Conservation (phyloP, 2,113 vertebrate genomes). For the Xyliphius kryptos region DNA sequence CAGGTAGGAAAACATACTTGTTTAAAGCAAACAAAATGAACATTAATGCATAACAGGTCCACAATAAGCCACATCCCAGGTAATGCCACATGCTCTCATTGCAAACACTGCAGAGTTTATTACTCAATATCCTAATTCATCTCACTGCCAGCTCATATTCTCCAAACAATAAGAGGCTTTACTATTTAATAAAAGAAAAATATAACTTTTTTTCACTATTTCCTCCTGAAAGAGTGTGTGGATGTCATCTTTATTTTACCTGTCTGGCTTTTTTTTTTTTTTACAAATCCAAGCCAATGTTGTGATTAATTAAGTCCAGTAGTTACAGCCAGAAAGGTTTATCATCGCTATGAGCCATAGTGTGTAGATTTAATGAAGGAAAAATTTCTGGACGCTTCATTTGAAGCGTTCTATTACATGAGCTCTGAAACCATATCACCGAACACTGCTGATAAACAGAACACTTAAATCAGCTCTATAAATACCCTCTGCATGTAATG, state of each 20-base stretch:
- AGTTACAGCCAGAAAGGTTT: constrained; percentile 16
- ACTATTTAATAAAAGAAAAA: constrained; percentile 48
- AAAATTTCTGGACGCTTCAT: constrained; percentile 36
- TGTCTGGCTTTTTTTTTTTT: too few species aligned
- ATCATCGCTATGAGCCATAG: too few species aligned
- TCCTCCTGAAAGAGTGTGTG: constrained; percentile 48
- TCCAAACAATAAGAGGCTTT: constrained; percentile 40
- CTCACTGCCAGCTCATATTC: constrained; percentile 32
- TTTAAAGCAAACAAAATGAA: constrained; percentile 43
- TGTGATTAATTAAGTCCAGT: constrained; percentile 13
- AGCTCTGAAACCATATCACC: constrained; percentile 18
- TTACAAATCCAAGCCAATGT: background rate
- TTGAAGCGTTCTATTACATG: constrained; percentile 30
- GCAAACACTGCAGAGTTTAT: constrained; percentile 31
- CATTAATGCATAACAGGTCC: constrained; percentile 36
- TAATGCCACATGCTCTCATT: constrained; percentile 26
- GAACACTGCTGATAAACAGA: constrained; percentile 21
- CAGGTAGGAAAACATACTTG: constrained; percentile 38
- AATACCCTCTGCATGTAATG: constrained; percentile 15
- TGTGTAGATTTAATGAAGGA: constrained; percentile 30
- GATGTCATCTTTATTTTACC: constrained; percentile 32
- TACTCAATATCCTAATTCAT: constrained; percentile 33
- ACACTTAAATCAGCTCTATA: constrained; percentile 26
- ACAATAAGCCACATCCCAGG: constrained; percentile 41
- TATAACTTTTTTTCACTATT: constrained; percentile 48